Evolutionary conservation across 1,140 invertebrate genomes (phyloP), one percentile per base, ranked within the genome.

Genomic region (Triops longicaudatus): DNA sequence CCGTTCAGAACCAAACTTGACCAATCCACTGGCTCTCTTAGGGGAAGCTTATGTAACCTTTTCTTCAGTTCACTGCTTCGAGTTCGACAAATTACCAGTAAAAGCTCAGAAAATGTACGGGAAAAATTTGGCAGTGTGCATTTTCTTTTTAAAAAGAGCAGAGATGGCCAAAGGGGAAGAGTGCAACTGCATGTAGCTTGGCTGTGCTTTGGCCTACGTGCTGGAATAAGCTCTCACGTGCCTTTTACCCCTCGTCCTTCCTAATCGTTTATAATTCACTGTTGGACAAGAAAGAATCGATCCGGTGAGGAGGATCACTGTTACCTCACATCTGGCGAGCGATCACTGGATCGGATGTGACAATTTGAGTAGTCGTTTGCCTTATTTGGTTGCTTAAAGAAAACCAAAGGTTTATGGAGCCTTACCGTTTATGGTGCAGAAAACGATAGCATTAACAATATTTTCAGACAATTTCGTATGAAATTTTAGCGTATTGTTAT

Each of bases 211-310:
- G 14, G 50, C 50, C 50, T 63, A 63, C 50, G 50, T 63, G 50
- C 50, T 22, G 17, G 22, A 63, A 63, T 63, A 63, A 63, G 50
- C 22, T 63, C 50, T 63, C 50, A 63, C 50, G 50, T 63, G 50
- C 50, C 50, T 17, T 22, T 17, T 63, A 63, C 50, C 22, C 50
- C 50, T 37, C 50, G 0, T 63, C 50, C n/a, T 17, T 63, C 22
- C 22, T 63, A 63, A 63, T 63, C 50, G 50, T 63, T 17, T 63
- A 63, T 63, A 63, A 63, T 63, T 63, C 17, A 63, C 50, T 63
- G 50, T 63, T 63, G 50, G 50, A 4, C n/a, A 22, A 63, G 50
- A 22, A 22, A 63, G 44, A 63, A 63, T 63, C 44, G 44, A 63
- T 63, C 44, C 22, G 14, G 14, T 22, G 44, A 63, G 14, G 44